Evolutionary conservation across 2,797 vertebrate species (phyloP), one percentile per base, ranked within the genome.

Genomic region (Knipowitschia caucasica): DNA sequence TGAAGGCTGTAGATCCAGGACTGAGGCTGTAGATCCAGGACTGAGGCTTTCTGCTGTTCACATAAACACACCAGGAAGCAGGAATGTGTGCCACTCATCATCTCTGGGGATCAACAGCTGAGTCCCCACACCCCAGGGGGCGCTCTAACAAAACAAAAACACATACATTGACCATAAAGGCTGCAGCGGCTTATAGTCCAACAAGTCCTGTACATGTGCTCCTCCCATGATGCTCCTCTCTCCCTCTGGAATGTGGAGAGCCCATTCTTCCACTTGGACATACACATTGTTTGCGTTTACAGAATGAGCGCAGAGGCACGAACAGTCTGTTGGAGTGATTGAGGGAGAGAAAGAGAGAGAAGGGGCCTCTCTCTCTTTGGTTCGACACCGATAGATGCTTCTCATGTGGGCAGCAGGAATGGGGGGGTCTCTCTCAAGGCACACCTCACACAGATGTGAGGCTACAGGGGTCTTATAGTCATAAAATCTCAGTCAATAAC

Each of bases 181-280:
- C n/a, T n/a, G n/a, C n/a, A n/a, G n/a, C n/a, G n/a, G n/a, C n/a
- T n/a, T n/a, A n/a, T n/a, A n/a, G n/a, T n/a, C n/a, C n/a, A n/a
- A n/a, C n/a, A n/a, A n/a, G n/a, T n/a, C n/a, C n/a, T n/a, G n/a
- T 79, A 67, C 69, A 71, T 50, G 39, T 55, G 46, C 49, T 67
- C 50, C 29, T 45, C 44, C 73, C 66, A 52, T 11, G 30, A 31
- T 38, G 5, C 10, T 57, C 74, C 18, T 56, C 20, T 23, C 18
- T 5, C 20, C 11, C 45, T 15, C 14, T 58, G 70, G 77, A 85
- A 77, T 75, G 68, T 62, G 61, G 60, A 50, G 60, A 75, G 59
- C 38, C 49, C 49, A 31, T 51, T 15, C 68, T 54, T n/a, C 44
- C 50, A 55, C 56, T 56, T 24, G 31, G 65, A 26, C 52, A 52